Conservation (phyloP, 1,140 invertebrate species). For the Zeugodacus cucurbitae region DNA sequence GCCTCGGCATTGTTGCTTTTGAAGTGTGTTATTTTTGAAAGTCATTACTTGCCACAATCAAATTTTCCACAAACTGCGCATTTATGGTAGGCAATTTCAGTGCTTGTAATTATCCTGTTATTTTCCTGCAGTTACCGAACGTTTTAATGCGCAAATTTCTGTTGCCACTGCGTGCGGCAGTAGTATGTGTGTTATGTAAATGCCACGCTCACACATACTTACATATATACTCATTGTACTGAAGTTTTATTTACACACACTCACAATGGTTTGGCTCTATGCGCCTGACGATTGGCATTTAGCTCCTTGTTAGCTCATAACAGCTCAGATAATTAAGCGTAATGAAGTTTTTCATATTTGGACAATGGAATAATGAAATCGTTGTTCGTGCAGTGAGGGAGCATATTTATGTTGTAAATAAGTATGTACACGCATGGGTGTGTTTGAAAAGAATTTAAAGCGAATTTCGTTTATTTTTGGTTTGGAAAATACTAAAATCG, state of each 20-base stretch:
- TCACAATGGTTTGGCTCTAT: not conserved
- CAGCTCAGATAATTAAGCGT: constrained; percentile 20
- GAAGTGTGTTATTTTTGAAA: constrained; percentile 33
- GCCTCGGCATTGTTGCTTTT: not conserved
- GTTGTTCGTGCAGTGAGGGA: not conserved
- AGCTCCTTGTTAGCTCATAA: not conserved
- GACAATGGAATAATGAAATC: not conserved
- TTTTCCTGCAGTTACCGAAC: not conserved
- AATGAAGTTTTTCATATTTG: constrained; percentile 9
- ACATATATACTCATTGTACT: not conserved
- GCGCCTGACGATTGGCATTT: not conserved
- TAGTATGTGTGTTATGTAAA: not conserved
- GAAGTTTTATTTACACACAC: not conserved
- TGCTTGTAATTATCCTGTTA: not conserved
- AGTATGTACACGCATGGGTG: no score
- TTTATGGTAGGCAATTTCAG: not conserved
- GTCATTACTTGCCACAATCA: constrained; percentile 16
- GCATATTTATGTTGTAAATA: not conserved
- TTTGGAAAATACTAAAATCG: no score
- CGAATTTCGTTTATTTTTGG: not conserved
- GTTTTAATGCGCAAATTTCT: no score
- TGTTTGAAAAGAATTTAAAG: not conserved
- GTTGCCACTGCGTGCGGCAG: no score
- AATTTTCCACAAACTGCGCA: not conserved
- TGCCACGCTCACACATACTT: not conserved